Conservation (phyloP, 53 echinoderm and acorn worm genomes). For the Stichopus horrens region DNA sequence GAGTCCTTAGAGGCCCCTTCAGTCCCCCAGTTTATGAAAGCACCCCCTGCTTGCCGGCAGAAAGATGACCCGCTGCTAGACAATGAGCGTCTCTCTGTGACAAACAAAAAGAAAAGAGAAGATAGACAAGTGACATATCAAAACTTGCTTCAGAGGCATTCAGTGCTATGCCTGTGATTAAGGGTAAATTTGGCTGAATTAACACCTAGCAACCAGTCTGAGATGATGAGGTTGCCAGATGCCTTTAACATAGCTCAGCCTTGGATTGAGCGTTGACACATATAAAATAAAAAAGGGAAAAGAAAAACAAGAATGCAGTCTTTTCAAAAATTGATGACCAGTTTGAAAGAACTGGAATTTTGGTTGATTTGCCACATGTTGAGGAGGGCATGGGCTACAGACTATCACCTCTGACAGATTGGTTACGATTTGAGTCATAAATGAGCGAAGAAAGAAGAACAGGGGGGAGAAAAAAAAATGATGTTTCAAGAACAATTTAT, state of each 20-base stretch:
- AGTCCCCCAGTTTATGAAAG: not conserved
- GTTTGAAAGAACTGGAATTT: slow-evolving; percentile 11
- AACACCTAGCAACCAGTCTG: not conserved
- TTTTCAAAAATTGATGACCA: not conserved
- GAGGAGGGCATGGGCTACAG: not conserved
- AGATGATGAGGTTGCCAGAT: slow-evolving; percentile 33
- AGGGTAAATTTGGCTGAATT: slow-evolving; percentile 10
- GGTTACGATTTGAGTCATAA: slow-evolving; percentile 14
- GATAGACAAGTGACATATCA: slow-evolving; percentile 12
- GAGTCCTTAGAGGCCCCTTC: slow-evolving; percentile 15
- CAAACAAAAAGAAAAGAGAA: not conserved
- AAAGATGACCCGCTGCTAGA: slow-evolving; percentile 31
- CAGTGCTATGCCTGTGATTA: slow-evolving; percentile 8
- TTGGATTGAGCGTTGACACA: not conserved
- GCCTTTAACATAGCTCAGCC: slow-evolving; percentile 9
- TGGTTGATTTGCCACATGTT: slow-evolving; percentile 6
- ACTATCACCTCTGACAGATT: not conserved
- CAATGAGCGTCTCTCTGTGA: slow-evolving; percentile 30
- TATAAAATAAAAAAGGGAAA: too few relatives aligned
- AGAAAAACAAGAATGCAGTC: not conserved
- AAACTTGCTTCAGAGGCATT: slow-evolving; percentile 37
- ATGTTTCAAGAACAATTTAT: not conserved
- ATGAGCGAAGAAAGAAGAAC: not conserved
- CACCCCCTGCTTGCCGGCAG: slow-evolving; percentile 6
- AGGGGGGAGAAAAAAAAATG: not conserved